Evolutionary conservation across 2,888 invertebrate genomes (phyloP), one percentile per base, ranked within the genome.

Genomic region (Nemurella pictetii): DNA sequence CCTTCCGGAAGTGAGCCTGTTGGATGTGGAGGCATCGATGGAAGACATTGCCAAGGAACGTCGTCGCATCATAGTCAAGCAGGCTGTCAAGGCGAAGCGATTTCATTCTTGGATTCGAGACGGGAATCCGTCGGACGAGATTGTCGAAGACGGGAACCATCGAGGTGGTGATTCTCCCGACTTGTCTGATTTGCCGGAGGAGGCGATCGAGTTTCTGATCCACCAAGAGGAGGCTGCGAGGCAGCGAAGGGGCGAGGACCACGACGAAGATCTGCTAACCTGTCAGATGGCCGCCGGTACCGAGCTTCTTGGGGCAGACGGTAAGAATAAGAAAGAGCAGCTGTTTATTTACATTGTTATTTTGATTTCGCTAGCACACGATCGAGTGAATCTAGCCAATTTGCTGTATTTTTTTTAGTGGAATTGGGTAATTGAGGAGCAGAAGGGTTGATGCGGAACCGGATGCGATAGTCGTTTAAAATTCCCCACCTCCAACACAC

Each of bases 21-120:
- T 87, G 30, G 86, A 87, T 73, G 86, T 86, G 12, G 86, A 87
- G n/a, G 86, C 86, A 25, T 86, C 87, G 1, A 80, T 87, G 75
- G 86, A 87, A 73, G 86, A 86, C 36, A 87, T 87, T 35, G 86
- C 86, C 35, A 84, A 83, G 75, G 87, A 87, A 74, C 80, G 87
- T 35, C 72, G 86, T 12, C 84, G 86, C 74, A 85, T 87, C 55
- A 87, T 87, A 20, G 87, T 86, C n/a, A 87, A 86, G 80, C 87
- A 87, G 85, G 85, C 86, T 25, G 87, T 87, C 4, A 83, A 85
- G 15, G 85, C 85, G n/a, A 87, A 87, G 85, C 82, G 84, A 74
- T 86, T 87, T 32, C 85, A 86, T 80, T 87, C 87, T 1, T 86
- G 86, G 87, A 86, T 86, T 78, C 85, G 55, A 20, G 72, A 55